Base-by-base conservation (phyloP, 2,113 vertebrate species). In the Misgurnus mizolepis region DNA sequence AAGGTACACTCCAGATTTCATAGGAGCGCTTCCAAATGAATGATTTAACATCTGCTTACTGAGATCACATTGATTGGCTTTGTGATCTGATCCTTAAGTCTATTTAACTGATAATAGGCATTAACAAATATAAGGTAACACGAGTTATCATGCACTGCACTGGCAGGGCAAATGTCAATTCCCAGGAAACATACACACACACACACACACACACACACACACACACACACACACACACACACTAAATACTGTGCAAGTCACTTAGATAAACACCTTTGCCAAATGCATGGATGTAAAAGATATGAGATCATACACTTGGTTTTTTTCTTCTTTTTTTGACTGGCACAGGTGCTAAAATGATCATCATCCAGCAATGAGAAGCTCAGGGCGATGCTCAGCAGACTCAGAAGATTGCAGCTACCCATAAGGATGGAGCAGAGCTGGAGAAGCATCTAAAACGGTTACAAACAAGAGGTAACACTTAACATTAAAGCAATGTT, bases 341-440 rank as follows among this genome's bases (percentile, higher is more conserved):
- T 67, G 3, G 83, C 11, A 79, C 74, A 83, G 12, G 14, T 61
- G 34, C 34, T 73, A 49, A 93, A 7, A 0, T 93, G 90, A 43
- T 86, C 75, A 10, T 95, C 91, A 0, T 96, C 95, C 85, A 96
- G 88, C 34, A 96, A 91, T 0, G 93, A 88, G 8, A 89, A 91
- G 83, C 90, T 85, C 80, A 96, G 90, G 39, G 92, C 85, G 10
- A 95, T 47, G 6, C 92, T 93, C 34, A 96, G 91, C 18, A 90
- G 61, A 68, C 94, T 93, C 84, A 94, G 93, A 81, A 94, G 92
- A 82, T 91, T 94, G 47, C 94, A 93, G 90, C 94, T 95, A 0
- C 94, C 94, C 0, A 92, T 93, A 49, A 94, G 9, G 50, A 95
- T 88, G 14, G 93, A 92, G 18, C 92, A 87, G 2, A 91, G 11